phyloP scores from a whole-genome alignment of 2,113 vertebrate species.

The Pelodiscus sinensis region DNA sequence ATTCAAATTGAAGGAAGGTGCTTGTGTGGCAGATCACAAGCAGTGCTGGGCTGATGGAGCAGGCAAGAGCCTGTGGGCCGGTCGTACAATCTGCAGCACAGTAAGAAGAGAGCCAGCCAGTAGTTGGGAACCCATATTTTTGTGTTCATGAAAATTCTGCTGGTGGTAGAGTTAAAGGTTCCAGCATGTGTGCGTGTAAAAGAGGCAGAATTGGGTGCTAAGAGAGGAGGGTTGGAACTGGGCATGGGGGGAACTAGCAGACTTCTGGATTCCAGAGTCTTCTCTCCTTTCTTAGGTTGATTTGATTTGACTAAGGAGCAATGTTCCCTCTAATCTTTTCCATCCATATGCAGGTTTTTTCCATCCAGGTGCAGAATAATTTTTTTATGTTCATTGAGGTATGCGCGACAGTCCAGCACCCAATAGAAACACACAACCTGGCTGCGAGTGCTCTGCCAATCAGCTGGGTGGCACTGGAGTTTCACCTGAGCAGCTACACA shows the following conservation, averaged over 20 bases:
- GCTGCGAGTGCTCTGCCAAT: too few species aligned
- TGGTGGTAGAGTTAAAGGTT: background rate
- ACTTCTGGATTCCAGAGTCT: background rate
- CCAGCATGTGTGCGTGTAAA: background rate
- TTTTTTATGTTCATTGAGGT: too few species aligned
- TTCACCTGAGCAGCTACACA: too few species aligned
- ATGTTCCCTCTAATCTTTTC: too few species aligned
- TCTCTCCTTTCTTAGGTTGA: background rate
- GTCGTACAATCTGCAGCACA: background rate
- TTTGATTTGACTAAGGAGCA: too few species aligned
- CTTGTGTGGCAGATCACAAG: background rate
- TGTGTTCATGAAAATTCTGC: background rate
- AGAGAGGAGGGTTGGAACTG: background rate
- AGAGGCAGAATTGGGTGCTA: background rate
- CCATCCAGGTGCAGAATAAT: too few species aligned
- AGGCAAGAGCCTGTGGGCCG: background rate
- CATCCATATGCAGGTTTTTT: too few species aligned
- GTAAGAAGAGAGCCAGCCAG: background rate
- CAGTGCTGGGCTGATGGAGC: background rate
- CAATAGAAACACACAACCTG: too few species aligned
- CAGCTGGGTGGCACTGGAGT: too few species aligned
- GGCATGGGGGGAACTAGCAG: background rate
- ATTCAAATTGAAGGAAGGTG: background rate
- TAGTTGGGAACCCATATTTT: background rate
- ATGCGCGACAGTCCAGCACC: too few species aligned